phyloP scores from a whole-genome alignment of 2,888 invertebrate species.

The Baccha elongata region DNA sequence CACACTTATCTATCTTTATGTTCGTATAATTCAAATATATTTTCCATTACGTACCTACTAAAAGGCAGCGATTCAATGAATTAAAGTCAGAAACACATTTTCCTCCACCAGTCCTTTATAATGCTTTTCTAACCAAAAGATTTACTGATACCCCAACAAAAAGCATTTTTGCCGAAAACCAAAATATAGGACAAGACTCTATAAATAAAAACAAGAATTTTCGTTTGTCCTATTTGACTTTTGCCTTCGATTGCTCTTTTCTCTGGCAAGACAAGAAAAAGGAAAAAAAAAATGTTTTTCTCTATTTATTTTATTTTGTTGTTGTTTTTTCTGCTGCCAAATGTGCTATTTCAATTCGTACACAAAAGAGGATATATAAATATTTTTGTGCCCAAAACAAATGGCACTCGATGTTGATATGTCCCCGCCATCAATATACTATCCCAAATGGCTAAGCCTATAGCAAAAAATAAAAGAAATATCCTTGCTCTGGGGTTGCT shows the following conservation, averaged over 20 bases:
- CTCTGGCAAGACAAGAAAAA: slow-evolving; percentile 13
- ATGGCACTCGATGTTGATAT: slow-evolving; percentile 69
- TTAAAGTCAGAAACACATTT: slow-evolving; percentile 41
- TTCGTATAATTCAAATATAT: slow-evolving; percentile 24
- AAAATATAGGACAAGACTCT: slow-evolving; percentile 40
- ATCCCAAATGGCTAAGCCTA: slow-evolving; percentile 56
- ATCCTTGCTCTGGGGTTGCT: slow-evolving; percentile 67
- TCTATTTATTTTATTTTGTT: slow-evolving; percentile 29
- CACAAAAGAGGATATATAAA: slow-evolving; percentile 71
- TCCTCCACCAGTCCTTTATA: not conserved
- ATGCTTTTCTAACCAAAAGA: slow-evolving; percentile 20
- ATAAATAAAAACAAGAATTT: slow-evolving; percentile 53
- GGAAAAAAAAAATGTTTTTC: slow-evolving; percentile 21
- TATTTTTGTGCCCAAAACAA: slow-evolving; percentile 66
- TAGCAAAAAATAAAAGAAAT: slow-evolving; percentile 32
- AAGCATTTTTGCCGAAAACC: slow-evolving; percentile 24
- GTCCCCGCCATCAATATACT: slow-evolving; percentile 40
- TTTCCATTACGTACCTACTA: no score
- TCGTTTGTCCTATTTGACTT: slow-evolving; percentile 44
- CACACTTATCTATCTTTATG: no score
- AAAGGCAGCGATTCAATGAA: slow-evolving; percentile 14
- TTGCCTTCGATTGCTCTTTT: slow-evolving; percentile 51
- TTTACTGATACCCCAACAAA: slow-evolving; percentile 33
- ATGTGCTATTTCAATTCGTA: slow-evolving; percentile 69
- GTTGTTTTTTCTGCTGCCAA: slow-evolving; percentile 39